Base-by-base conservation (phyloP, 2,113 vertebrate species). In the Ancistrus triradiatus region DNA sequence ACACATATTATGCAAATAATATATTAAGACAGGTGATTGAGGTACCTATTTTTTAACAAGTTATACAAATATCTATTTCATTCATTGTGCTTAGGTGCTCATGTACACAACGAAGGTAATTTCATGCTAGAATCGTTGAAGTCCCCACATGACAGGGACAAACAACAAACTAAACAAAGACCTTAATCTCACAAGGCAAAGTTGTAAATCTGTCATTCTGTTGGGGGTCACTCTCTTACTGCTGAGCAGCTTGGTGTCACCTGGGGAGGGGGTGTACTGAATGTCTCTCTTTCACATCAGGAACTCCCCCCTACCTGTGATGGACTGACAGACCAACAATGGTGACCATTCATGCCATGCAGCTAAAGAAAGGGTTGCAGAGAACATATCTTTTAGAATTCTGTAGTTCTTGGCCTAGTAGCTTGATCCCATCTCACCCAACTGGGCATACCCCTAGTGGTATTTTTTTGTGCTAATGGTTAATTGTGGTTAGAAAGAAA, bases 391-490 rank as follows among this genome's bases (percentile, higher is more conserved):
- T 83, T 79, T 80, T 68, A 81, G 81, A 78, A 81, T 83, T 81
- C 82, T 77, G 74, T 78, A 74, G 72, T 62, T 75, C 73, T 68
- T 72, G 80, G 77, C 69, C 78, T 78, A 81, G 62, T 80, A 81
- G 86, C 83, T 86, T 86, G 86, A 86, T 86, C 80, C 80, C 22
- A 80, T 86, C 85, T 86, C 85, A 86, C 75, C 78, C 49, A 0
- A 67, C 82, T 47, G 80, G 83, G 77, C 79, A 82, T 31, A 77
- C 76, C 68, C 75, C 78, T 77, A 72, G 74, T 82, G 86, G 85
- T 79, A 80, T 78, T 83, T 86, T 86, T 87, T 78, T 84, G 83
- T 81, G 82, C 73, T 80, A 85, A 85, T 77, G 81, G 84, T 87
- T 87, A 85, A 87, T 87, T 87, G 83, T 87, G 80, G 78, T 79